phyloP scores from a whole-genome alignment of 2,797 vertebrate species.

The Schizopygopsis pylzovi region DNA sequence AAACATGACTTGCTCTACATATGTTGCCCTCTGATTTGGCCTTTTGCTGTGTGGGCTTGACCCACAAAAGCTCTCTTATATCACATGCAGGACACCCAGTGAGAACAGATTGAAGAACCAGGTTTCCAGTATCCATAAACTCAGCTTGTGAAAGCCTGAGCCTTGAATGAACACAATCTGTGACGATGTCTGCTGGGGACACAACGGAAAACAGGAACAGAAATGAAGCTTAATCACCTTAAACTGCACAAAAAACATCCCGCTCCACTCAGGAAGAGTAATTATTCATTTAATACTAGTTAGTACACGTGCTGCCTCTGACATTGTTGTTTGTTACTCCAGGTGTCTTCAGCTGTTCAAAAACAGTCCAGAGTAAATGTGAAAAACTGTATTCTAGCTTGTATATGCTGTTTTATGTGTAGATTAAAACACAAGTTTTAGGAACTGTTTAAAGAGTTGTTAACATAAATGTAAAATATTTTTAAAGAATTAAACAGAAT shows the following conservation, averaged over 20 bases:
- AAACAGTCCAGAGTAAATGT: neutral
- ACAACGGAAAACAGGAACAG: constrained; percentile 9
- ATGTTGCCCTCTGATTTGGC: constrained; percentile 55
- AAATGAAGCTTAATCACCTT: constrained; percentile 11
- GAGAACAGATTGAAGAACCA: constrained; percentile 38
- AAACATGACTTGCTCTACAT: constrained; percentile 57
- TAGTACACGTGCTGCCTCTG: neutral
- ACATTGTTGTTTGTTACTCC: constrained; percentile 9
- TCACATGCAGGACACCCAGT: constrained; percentile 54
- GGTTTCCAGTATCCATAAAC: constrained; percentile 42
- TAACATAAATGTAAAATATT: neutral
- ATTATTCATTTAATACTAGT: neutral
- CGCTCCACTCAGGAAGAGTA: neutral
- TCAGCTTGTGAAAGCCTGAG: constrained; percentile 30
- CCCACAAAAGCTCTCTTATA: constrained; percentile 58
- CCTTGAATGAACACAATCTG: neutral
- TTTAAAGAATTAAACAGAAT: neutral
- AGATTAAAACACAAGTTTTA: neutral
- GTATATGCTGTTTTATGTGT: neutral
- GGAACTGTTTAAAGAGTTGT: neutral
- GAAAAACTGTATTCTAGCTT: neutral
- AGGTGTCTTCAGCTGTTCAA: neutral
- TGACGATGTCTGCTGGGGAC: neutral
- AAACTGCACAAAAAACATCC: constrained; percentile 8
- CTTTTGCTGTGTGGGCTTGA: constrained; percentile 54